These are phyloP conservation scores for Gasterosteus nipponicus DNA, from an alignment of 2,113 vertebrate species.

Conservation along the genomic window DNA sequence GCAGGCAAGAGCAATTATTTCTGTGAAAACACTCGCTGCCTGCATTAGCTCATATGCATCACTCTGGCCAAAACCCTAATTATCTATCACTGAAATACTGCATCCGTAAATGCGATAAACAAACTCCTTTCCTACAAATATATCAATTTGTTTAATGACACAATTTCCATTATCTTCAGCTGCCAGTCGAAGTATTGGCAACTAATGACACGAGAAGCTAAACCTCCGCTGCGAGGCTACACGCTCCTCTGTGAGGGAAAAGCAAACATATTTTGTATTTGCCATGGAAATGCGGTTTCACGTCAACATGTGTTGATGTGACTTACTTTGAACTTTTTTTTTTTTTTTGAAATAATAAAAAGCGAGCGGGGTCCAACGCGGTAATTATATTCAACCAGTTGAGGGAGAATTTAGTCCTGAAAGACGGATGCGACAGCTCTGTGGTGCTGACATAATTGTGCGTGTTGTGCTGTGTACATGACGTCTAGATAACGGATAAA, in stretches of 20 bases:
- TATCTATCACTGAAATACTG: slow-evolving; percentile 50
- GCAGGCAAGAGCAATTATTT: slow-evolving; percentile 64
- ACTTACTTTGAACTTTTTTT: slow-evolving; percentile 21
- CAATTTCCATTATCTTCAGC: slow-evolving; percentile 59
- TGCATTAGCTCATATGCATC: slow-evolving; percentile 58
- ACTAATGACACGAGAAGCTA: slow-evolving; percentile 30
- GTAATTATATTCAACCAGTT: slow-evolving; percentile 36
- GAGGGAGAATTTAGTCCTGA: background rate
- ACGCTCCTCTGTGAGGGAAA: slow-evolving; percentile 17
- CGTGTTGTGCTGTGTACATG: slow-evolving; percentile 26
- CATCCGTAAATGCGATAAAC: slow-evolving; percentile 50
- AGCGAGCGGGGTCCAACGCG: slow-evolving; percentile 17
- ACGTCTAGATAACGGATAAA: slow-evolving; percentile 27
- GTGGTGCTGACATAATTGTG: slow-evolving; percentile 6
- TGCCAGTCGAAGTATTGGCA: slow-evolving; percentile 9
- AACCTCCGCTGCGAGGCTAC: slow-evolving; percentile 13
- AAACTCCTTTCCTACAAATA: slow-evolving; percentile 46
- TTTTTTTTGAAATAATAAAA: slow-evolving; percentile 24
- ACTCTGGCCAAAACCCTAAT: slow-evolving; percentile 43
- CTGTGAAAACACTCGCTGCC: slow-evolving; percentile 34
- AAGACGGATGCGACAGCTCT: background rate
- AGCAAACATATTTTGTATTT: slow-evolving; percentile 45
- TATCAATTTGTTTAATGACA: slow-evolving; percentile 51
- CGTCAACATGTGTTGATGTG: slow-evolving; percentile 25
- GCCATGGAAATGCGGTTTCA: slow-evolving; percentile 3